These are phyloP conservation scores for Abscondita cerata DNA, from an alignment of 2,888 invertebrate genomes.

Conservation along the genomic window DNA sequence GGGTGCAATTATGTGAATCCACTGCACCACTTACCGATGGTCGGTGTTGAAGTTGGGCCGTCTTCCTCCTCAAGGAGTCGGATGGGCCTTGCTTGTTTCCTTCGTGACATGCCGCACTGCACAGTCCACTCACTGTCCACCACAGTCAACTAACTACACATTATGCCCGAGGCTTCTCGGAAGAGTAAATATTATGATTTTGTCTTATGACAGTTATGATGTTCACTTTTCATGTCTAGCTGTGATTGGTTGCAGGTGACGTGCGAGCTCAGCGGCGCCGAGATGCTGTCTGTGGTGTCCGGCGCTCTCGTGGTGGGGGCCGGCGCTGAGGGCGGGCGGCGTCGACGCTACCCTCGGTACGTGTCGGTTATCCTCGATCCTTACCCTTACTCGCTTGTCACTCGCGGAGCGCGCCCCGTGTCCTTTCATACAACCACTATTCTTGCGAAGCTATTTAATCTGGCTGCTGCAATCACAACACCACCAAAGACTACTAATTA, in stretches of 20 bases:
- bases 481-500: constrained; percentile 35
- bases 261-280: constrained; percentile 58
- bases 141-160: constrained; percentile 42
- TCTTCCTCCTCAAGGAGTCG: constrained; percentile 62
- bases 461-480: constrained; percentile 39
- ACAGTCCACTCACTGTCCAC: constrained; percentile 45
- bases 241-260: constrained; percentile 53
- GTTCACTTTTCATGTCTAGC: constrained; percentile 39
- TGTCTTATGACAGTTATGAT: constrained; percentile 44
- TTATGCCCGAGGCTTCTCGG: constrained; percentile 32
- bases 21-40: constrained; percentile 45
- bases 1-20: constrained; percentile 19
- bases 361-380: constrained; percentile 51
- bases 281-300: constrained; percentile 58
- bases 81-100: constrained; percentile 64
- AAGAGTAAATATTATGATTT: constrained; percentile 34
- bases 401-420: constrained; percentile 44
- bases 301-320: constrained; percentile 56
- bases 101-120: constrained; percentile 60
- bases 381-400: constrained; percentile 40
- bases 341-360: constrained; percentile 57
- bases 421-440: constrained; percentile 34
- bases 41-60: constrained; percentile 46
- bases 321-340: constrained; percentile 51
- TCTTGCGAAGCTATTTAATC: constrained; percentile 35